Evolutionary conservation across 2,888 invertebrate genomes (phyloP), one percentile per base, ranked within the genome.

Genomic region (Mellilla xanthometata): DNA sequence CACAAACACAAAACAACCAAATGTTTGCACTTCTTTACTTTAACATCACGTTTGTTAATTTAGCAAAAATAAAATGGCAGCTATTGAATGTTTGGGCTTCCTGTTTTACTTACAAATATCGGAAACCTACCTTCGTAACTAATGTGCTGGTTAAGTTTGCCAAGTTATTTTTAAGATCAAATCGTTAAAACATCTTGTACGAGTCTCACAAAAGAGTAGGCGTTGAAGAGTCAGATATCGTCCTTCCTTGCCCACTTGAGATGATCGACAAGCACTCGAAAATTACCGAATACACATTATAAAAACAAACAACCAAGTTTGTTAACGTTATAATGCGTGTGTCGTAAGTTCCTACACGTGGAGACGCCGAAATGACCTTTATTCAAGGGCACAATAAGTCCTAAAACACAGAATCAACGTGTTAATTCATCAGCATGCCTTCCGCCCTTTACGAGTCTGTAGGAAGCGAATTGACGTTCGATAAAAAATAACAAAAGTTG

Each of bases 371-470:
- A 75, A 76, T 75, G 84, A 86, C 87, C 86, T 88, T 80, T 71
- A 53, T 56, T 62, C 83, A 83, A 85, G 86, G 87, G 65, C 81
- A 75, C 38, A 56, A 49, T 50, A 62, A 45, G 53, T 55, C 67
- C 69, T 73, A 74, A 79, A 80, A 79, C 70, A 74, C 68, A 74
- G 64, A 40, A 47, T 29, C 41, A 73, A 76, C 63, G 75, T 71
- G 79, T 79, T 84, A 81, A 85, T 83, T 81, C 81, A 80, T 80
- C 79, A 81, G 76, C 72, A 79, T 66, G 77, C 81, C 83, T 88
- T 87, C 88, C 88, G 85, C 86, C 81, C 84, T 85, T 66, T 84
- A 74, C 70, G 29, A 39, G 48, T 48, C 72, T 80, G 80, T 85
- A 86, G 85, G 87, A 87, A 89, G 84, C 81, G 85, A 87, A 87